Conservation (phyloP, 2,888 invertebrate genomes). For the Fragum whitleyi region DNA sequence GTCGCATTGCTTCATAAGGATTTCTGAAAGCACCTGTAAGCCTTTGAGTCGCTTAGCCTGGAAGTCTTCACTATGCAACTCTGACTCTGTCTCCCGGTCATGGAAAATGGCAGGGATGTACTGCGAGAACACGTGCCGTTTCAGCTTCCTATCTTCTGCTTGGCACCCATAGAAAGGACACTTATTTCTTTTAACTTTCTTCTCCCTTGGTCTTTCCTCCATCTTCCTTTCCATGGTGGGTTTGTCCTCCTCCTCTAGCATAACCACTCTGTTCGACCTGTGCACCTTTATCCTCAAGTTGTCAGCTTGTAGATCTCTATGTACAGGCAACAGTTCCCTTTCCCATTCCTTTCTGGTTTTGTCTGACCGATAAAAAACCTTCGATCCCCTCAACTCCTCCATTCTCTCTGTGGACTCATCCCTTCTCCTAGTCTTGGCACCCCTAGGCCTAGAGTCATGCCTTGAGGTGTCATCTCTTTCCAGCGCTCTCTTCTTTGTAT, state of each 20-base stretch:
- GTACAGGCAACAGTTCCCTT: not conserved
- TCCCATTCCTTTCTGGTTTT: no score
- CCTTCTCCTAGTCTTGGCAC: no score
- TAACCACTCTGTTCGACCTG: no score
- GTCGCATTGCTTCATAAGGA: not conserved
- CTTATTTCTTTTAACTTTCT: not conserved
- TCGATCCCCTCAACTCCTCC: not conserved
- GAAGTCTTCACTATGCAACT: not conserved
- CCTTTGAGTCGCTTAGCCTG: not conserved
- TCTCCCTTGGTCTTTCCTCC: not conserved
- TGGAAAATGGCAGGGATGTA: conserved; percentile 6
- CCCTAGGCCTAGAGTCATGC: no score
- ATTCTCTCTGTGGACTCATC: no score
- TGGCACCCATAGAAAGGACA: conserved; percentile 1
- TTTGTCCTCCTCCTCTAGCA: not conserved
- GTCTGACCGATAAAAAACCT: no score
- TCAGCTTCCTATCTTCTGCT: not conserved
- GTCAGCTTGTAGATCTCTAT: not conserved
- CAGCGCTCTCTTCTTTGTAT: no score
- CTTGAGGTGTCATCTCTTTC: no score
- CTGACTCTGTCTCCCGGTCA: not conserved
- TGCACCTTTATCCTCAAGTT: no score
- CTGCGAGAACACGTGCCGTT: not conserved
- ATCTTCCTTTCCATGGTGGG: not conserved
- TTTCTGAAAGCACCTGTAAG: not conserved